These are phyloP conservation scores for Amphimedon queenslandica DNA, from an alignment of 37 sponge, comb jelly and placozoan species.

Conservation along the genomic window DNA sequence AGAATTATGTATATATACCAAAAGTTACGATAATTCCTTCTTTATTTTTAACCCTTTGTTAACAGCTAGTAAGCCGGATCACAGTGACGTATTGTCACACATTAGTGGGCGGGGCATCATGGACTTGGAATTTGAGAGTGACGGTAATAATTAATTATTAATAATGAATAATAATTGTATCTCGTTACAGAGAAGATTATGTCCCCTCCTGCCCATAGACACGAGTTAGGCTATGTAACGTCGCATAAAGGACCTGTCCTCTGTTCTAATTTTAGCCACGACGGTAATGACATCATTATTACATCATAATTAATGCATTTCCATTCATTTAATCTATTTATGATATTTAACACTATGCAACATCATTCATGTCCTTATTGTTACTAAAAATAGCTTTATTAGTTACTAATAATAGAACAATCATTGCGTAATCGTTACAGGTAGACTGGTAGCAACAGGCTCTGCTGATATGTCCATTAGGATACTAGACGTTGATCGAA, in stretches of 20 bases:
- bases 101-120: too few species aligned
- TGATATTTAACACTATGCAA: too few species aligned
- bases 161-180: not conserved
- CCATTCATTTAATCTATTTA: too few species aligned
- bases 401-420: not conserved
- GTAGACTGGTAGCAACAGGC: constrained; percentile 72
- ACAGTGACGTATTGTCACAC: too few species aligned
- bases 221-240: constrained; percentile 73
- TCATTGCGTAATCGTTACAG: constrained; percentile 31
- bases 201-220: constrained; percentile 28
- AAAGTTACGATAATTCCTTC: too few species aligned
- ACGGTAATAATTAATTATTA: not conserved
- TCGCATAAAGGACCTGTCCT: constrained; percentile 78
- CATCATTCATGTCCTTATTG: too few species aligned
- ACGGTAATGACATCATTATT: constrained; percentile 37
- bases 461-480: constrained; percentile 80
- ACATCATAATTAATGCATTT: too few species aligned
- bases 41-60: too few species aligned
- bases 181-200: constrained; percentile 25
- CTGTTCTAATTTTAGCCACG: constrained; percentile 69
- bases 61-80: too few species aligned
- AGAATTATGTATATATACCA: too few species aligned
- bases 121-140: too few species aligned
- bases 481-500: constrained; percentile 87
- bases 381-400: not conserved